Percentiles rank a stretch among this genome's conserved stretches.
phyloP scores from a whole-genome alignment of 2,888 invertebrate genomes.

The Phalera bucephala region DNA sequence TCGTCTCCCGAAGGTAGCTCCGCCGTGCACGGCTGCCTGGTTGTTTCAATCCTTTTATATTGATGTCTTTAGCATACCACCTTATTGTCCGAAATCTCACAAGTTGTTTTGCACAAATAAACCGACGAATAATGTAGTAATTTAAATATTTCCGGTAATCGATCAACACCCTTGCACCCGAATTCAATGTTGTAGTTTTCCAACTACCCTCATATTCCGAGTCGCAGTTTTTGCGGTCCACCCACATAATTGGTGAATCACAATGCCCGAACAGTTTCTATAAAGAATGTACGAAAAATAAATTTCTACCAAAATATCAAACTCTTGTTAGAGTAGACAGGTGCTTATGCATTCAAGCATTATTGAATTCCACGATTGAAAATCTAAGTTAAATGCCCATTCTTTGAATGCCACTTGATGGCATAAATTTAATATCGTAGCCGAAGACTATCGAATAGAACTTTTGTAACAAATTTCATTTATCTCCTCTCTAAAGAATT shows the following conservation, averaged over 20 bases:
- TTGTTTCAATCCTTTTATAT: no score
- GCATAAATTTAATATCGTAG: constrained; percentile 79
- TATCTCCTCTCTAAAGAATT: constrained; percentile 71
- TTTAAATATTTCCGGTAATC: no score
- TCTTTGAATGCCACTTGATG: constrained; percentile 72
- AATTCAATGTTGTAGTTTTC: no score
- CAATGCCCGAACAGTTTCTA: no score
- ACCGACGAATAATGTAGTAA: no score
- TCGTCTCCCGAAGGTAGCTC: no score
- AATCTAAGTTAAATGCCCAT: constrained; percentile 69
- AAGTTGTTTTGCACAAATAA: no score
- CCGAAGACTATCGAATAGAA: constrained; percentile 66
- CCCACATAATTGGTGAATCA: not conserved
- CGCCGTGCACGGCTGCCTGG: no score
- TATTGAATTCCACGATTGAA: constrained; percentile 65
- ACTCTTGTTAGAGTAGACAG: constrained; percentile 11
- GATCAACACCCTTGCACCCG: no score
- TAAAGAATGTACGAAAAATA: no score
- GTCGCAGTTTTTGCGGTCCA: not conserved
- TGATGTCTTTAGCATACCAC: no score
- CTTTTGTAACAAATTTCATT: constrained; percentile 81
- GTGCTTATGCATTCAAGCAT: constrained; percentile 40
- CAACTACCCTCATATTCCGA: not conserved
- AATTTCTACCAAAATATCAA: constrained; percentile 7
- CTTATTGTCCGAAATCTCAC: no score